Evolutionary conservation across 2,113 vertebrate genomes (phyloP).

Genomic region (Hippoglossus stenolepis): DNA sequence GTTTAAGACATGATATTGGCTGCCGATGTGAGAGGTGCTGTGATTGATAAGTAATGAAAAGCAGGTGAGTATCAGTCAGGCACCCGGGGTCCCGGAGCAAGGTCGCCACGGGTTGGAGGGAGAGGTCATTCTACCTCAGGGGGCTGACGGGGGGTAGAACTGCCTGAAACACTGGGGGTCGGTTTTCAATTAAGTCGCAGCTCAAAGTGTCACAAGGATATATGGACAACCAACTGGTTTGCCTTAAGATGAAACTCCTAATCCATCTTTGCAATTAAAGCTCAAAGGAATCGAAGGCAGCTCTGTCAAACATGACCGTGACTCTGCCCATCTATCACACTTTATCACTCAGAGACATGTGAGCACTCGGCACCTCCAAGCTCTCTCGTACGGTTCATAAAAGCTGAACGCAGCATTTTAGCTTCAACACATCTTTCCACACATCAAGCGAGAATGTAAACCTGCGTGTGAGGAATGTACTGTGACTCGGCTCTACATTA

Average conservation of each 20-base stretch:
- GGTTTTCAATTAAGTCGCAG: conserved; percentile 77
- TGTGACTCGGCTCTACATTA: too few relatives aligned
- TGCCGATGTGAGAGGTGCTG: conserved; percentile 29
- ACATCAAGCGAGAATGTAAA: not conserved
- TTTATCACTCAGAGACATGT: conserved; percentile 38
- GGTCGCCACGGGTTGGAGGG: conserved; percentile 70
- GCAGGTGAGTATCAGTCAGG: conserved; percentile 73
- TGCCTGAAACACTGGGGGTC: conserved; percentile 71
- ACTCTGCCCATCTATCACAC: conserved; percentile 44
- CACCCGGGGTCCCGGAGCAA: conserved; percentile 30
- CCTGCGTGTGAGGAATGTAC: not conserved
- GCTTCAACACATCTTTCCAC: conserved; percentile 9
- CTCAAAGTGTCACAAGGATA: conserved; percentile 72
- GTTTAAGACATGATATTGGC: conserved; percentile 4
- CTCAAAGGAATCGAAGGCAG: conserved; percentile 63
- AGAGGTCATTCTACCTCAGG: conserved; percentile 68
- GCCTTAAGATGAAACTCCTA: conserved; percentile 51
- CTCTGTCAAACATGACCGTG: conserved; percentile 46
- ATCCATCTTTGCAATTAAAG: conserved; percentile 68
- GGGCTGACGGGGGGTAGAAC: conserved; percentile 46
- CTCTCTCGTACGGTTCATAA: conserved; percentile 9
- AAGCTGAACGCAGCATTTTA: not conserved
- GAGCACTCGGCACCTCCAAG: not conserved
- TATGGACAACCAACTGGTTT: conserved; percentile 39
- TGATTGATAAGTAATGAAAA: conserved; percentile 72